Base-by-base conservation (phyloP, 2,888 invertebrate species). In the Trissolcus japonicus region DNA sequence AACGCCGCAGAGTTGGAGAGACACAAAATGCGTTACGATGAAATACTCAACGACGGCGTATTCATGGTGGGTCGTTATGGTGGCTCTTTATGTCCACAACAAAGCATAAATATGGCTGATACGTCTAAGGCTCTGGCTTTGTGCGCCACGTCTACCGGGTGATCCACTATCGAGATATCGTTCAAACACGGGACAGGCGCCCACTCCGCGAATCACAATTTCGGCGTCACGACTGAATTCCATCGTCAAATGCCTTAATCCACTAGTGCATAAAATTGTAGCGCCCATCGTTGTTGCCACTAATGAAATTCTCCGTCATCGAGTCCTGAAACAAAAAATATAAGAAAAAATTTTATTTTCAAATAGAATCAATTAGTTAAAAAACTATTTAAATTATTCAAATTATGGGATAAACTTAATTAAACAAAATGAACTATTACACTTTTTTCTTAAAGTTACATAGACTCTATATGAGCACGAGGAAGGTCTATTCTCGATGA, bases 41-140 rank as follows among this genome's bases (percentile, higher is more conserved):
- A 86, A 85, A 85, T 85, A 84, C 84, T 86, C 83, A 86, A 85
- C 82, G 85, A 85, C 82, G 82, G 77, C 79, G 79, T 78, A 84
- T 84, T 83, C 82, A 83, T 76, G 78, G 79, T 71, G 82, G 82
- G 80, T 85, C 83, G 83, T 85, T 84, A 86, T 80, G 81, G 82
- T 81, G 76, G 81, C 81, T 86, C 83, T 86, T 86, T 85, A 87
- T 86, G 82, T 82, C 81, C 84, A 83, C 85, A 84, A 86, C 86
- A 86, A 86, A 86, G 83, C 86, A 84, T 85, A 86, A 87, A 86
- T 87, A 86, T 82, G 81, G 82, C 83, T 83, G 85, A 85, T 86
- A 84, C 83, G 84, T 82, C 83, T 84, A 82, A 84, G 82, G 83
- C 83, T 46, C 46, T 78, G 81, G 81, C 82, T 84, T 86, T 86